phyloP scores from a whole-genome alignment of 1,140 invertebrate genomes.

The Zaprionus nigranus region DNA sequence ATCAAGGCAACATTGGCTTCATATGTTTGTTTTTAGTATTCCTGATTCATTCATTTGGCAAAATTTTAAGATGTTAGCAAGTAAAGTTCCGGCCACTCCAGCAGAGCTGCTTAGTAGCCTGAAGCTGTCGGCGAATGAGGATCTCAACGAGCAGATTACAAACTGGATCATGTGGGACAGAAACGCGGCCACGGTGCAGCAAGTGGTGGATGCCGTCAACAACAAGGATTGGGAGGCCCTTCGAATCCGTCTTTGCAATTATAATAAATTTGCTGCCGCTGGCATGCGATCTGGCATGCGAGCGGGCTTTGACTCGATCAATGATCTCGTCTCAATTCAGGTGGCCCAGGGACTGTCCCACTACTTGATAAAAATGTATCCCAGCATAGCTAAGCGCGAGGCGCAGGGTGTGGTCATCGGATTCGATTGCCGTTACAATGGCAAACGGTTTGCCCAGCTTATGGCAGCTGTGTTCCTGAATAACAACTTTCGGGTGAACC shows the following conservation, averaged over 20 bases:
- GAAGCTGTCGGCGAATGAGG: constrained; percentile 45
- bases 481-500: constrained; percentile 91
- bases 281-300: constrained; percentile 96
- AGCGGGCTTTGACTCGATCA: constrained; percentile 96
- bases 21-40: not conserved
- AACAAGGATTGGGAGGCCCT: constrained; percentile 59
- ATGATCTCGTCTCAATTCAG: constrained; percentile 99
- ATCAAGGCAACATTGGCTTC: not conserved
- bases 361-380: constrained; percentile 89
- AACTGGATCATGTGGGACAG: constrained; percentile 69
- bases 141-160: constrained; percentile 55
- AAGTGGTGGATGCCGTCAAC: constrained; percentile 56
- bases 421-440: constrained; percentile 97
- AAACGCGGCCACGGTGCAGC: constrained; percentile 59
- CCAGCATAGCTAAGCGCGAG: constrained; percentile 84
- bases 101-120: constrained; percentile 44
- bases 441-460: constrained; percentile 96
- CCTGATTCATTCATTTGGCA: not conserved
- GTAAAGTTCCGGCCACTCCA: constrained; percentile 16
- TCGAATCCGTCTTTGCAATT: constrained; percentile 74
- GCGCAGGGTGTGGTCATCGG: constrained; percentile 94
- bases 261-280: constrained; percentile 93
- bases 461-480: constrained; percentile 93
- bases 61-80: constrained; percentile 40
- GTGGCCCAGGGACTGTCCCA: constrained; percentile 95